Percentiles rank a stretch among this genome's conserved stretches.
Conservation (phyloP, 2,888 invertebrate genomes). For the Drosophila rellima region DNA sequence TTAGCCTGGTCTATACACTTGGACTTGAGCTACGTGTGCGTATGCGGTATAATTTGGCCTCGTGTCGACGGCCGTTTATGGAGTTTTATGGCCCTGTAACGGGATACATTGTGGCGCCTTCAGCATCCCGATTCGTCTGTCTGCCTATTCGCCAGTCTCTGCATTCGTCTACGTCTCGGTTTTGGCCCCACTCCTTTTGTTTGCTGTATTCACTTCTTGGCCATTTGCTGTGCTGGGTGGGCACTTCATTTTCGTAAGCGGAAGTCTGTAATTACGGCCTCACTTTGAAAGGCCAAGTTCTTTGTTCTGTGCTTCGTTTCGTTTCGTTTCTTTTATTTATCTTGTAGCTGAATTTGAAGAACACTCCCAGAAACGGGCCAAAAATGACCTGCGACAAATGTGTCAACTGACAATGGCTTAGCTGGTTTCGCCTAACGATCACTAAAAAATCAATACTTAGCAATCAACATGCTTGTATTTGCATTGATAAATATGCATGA, state of each 20-base stretch:
- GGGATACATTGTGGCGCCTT: conserved; percentile 81
- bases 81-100: conserved; percentile 77
- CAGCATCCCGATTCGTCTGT: conserved; percentile 44
- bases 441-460: conserved; percentile 51
- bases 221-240: conserved; percentile 35
- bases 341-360: conserved; percentile 17
- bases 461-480: conserved; percentile 33
- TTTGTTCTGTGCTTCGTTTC: conserved; percentile 6
- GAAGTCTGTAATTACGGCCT: conserved; percentile 74
- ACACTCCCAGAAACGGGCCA: conserved; percentile 14
- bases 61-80: conserved; percentile 64
- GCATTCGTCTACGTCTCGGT: neutral
- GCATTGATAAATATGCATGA: conserved; percentile 53
- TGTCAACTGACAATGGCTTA: conserved; percentile 35
- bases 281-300: conserved; percentile 61
- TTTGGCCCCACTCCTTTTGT: neutral
- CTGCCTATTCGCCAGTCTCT: conserved; percentile 1
- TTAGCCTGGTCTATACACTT: conserved; percentile 56
- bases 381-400: conserved; percentile 41
- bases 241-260: conserved; percentile 51
- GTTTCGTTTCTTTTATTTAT: conserved; percentile 10
- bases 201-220: conserved; percentile 12
- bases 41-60: conserved; percentile 75
- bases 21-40: conserved; percentile 55
- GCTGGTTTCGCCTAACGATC: conserved; percentile 49